Conservation (phyloP, 2,113 vertebrate species). For the Cyprinodon brontotheroides region DNA sequence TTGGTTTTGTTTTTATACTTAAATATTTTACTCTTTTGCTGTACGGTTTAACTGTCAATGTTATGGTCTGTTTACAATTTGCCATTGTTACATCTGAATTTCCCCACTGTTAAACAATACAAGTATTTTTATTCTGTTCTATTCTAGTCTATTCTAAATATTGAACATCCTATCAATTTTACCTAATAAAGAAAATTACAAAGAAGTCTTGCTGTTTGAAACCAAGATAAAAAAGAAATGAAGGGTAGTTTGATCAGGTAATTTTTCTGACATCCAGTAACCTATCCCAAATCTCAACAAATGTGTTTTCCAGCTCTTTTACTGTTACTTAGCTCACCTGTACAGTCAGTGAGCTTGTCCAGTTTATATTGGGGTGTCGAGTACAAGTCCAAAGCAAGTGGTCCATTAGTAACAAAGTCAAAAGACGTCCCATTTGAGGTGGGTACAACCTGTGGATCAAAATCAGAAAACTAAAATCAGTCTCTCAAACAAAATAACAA, state of each 20-base stretch:
- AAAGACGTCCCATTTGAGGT: conserved; percentile 91
- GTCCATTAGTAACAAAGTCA: conserved; percentile 91
- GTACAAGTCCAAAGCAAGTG: conserved; percentile 86
- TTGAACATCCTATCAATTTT: no score
- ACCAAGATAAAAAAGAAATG: not conserved
- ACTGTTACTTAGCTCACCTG: conserved; percentile 76
- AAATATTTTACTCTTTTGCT: no score
- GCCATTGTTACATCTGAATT: no score
- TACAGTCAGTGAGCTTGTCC: conserved; percentile 72
- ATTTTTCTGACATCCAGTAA: not conserved
- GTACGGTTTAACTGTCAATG: no score
- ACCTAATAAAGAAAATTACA: no score
- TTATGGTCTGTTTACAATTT: no score
- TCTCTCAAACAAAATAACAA: not conserved
- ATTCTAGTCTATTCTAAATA: no score
- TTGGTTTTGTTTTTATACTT: no score
- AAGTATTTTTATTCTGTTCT: no score
- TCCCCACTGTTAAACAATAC: no score
- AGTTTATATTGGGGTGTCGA: conserved; percentile 93
- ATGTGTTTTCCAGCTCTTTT: not conserved
- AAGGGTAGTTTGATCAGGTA: not conserved
- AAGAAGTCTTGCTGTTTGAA: not conserved
- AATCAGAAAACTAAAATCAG: conserved; percentile 4
- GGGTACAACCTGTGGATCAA: conserved; percentile 81
- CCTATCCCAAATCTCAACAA: not conserved